Evolutionary conservation across 2,888 invertebrate genomes (phyloP), one percentile per base, ranked within the genome.

Genomic region (Drosophila affinis): DNA sequence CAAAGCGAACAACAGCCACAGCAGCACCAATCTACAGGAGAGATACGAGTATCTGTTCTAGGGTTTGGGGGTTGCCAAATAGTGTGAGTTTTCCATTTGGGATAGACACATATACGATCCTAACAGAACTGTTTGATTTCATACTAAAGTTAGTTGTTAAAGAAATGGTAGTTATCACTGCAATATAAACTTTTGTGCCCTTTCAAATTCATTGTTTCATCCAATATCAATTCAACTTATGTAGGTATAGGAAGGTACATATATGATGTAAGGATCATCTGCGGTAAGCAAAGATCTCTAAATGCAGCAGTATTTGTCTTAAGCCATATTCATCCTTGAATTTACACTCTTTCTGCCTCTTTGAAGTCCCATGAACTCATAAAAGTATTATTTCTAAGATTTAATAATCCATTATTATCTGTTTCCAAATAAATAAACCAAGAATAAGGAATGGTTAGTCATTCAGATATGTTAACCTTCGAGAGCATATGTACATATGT

Each of bases 21-120:
- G 6, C 14, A 14, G 39, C 47, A 69, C 44, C 18, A 45, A 52
- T 55, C 34, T 62, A 55, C 24, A 17, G 34, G 34, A 18, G 12
- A 46, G 32, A 45, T 58, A 9, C 27, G 27, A 27, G 7, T 27
- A 29, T 51, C 54, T 45, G 54, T 46, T 53, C 49, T 45, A 21
- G 14, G 10, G 56, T 32, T 27, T 48, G 39, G 39, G 39, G 9
- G 27, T 18, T 49, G 56, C 48, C 49, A n/a, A 49, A 32, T 49
- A 7, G 21, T 29, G n/a, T 29, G 12, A 34, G 34, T 27, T 27
- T 62, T 61, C 24, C 47, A 4, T 48, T 62, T 59, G 9, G 1
- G 7, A 21, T 24, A 29, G 7, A 14, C 7, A 21, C 18, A 29
- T 14, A 14, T 39, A 4, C 14, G 2, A 39, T 39, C 14, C 6